Conservation (phyloP, 2,888 invertebrate genomes). For the Tipula helvola region DNA sequence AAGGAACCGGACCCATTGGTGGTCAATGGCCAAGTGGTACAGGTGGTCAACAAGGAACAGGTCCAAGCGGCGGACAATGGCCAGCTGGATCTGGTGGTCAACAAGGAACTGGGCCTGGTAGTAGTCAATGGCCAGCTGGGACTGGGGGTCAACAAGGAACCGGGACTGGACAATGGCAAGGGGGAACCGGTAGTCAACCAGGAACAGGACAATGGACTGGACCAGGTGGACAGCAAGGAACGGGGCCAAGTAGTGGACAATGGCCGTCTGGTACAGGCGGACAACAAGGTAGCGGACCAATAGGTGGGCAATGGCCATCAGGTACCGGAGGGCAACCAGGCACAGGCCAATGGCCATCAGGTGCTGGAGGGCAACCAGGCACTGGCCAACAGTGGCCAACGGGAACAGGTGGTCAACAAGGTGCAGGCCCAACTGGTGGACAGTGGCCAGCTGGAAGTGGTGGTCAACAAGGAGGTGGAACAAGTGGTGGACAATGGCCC, state of each 20-base stretch:
- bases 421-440: not conserved
- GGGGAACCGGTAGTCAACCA: not conserved
- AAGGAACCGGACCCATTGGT: not conserved
- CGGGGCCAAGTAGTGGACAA: not conserved
- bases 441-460: constrained; percentile 10
- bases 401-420: constrained; percentile 10
- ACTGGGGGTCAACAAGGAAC: not conserved
- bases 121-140: not conserved
- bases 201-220: not conserved
- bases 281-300: not conserved
- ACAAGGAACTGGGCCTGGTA: not conserved
- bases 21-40: constrained; percentile 10
- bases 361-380: not conserved
- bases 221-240: not conserved
- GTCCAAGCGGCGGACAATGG: not conserved
- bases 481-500: constrained; percentile 4
- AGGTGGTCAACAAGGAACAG: not conserved
- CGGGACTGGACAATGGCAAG: not conserved
- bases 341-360: not conserved
- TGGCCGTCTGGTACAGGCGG: not conserved
- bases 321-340: not conserved
- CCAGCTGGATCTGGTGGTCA: not conserved
- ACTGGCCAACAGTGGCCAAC: constrained; percentile 9
- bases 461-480: not conserved
- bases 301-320: not conserved